phyloP scores from a whole-genome alignment of 2,888 invertebrate species.

The Synergus japonicus region DNA sequence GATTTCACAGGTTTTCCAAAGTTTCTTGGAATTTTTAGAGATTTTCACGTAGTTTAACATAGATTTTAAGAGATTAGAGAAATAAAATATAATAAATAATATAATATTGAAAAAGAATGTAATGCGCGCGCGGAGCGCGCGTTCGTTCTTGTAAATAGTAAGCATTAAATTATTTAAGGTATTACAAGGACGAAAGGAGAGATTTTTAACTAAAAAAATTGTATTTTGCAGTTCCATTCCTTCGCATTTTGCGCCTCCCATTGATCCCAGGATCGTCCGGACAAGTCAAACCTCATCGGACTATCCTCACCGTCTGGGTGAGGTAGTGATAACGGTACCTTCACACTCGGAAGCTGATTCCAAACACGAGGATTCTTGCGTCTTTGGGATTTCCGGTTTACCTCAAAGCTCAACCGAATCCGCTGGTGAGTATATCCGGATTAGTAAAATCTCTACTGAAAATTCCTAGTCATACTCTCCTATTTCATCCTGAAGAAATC shows the following conservation, averaged over 20 bases:
- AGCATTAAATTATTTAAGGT: no score
- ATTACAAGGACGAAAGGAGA: no score
- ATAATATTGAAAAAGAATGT: no score
- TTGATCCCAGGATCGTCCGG: slow-evolving; percentile 57
- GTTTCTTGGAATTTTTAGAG: no score
- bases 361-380: slow-evolving; percentile 55
- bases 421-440: slow-evolving; percentile 58
- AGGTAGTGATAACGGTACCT: slow-evolving; percentile 80
- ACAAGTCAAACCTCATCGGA: slow-evolving; percentile 55
- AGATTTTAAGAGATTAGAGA: no score
- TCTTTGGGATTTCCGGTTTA: slow-evolving; percentile 55
- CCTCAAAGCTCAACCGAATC: slow-evolving; percentile 62
- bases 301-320: slow-evolving; percentile 73
- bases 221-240: slow-evolving; percentile 64
- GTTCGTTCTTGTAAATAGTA: neutral
- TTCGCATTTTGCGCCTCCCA: slow-evolving; percentile 66
- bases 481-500: neutral
- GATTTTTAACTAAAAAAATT: neutral
- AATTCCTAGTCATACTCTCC: neutral
- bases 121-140: no score
- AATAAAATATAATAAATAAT: no score
- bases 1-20: no score
- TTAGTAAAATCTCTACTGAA: slow-evolving; percentile 39
- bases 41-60: no score
- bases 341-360: slow-evolving; percentile 72